phyloP scores from a whole-genome alignment of 2,113 vertebrate genomes.

The Nyctereutes procyonoides region DNA sequence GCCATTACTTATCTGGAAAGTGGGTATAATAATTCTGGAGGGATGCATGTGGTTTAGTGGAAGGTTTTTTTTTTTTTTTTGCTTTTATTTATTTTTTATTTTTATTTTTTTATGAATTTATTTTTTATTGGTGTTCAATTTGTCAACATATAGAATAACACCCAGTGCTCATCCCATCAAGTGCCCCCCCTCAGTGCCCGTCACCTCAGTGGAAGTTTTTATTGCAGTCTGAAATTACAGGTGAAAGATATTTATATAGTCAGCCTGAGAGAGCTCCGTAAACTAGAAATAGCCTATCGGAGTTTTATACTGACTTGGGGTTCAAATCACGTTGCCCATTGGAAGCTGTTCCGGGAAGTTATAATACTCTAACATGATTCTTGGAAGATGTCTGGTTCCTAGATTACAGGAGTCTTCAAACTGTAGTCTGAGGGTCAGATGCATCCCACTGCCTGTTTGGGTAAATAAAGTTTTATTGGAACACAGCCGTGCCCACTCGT shows the following conservation, averaged over 20 bases:
- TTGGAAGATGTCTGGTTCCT: background rate
- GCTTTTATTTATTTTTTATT: no score
- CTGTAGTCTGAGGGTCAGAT: background rate
- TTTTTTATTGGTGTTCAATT: no score
- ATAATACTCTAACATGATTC: background rate
- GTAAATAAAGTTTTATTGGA: slow-evolving; percentile 46
- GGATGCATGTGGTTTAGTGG: slow-evolving; percentile 22
- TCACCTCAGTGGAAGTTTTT: slow-evolving; percentile 2
- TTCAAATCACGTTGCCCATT: background rate
- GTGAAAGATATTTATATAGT: background rate
- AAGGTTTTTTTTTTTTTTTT: background rate
- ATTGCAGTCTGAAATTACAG: slow-evolving; percentile 21
- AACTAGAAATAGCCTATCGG: background rate
- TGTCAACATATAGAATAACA: no score
- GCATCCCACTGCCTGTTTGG: background rate
- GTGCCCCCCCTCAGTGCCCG: no score
- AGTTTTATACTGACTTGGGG: background rate
- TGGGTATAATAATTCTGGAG: slow-evolving; percentile 23
- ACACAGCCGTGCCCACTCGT: background rate
- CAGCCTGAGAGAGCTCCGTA: background rate
- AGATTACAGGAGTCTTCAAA: background rate
- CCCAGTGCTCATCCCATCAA: no score
- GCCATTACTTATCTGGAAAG: slow-evolving; percentile 37
- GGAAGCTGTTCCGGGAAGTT: background rate
- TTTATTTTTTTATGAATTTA: no score